Base-by-base conservation (phyloP, 1,140 invertebrate genomes). In the Pseudomyrmex concolor region DNA sequence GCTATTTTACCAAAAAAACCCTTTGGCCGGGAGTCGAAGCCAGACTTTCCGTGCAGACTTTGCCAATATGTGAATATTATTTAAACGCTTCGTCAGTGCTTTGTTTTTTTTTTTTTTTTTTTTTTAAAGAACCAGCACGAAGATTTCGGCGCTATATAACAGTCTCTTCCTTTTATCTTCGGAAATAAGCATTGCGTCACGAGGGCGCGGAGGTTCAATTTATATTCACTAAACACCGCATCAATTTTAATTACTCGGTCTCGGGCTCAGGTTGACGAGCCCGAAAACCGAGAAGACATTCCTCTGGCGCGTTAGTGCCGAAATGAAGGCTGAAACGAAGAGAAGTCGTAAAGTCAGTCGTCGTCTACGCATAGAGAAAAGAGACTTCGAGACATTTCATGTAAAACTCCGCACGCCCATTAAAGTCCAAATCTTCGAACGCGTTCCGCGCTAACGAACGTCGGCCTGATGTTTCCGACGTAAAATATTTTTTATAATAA, bases 221-320 rank as follows among this genome's bases (percentile, higher is more conserved):
- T 80, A 80, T 55, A 71, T 80, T 80, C 66, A 48, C 43, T 78
- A 70, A 78, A 71, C 22, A 45, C 64, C 43, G 71, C 86, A 85
- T 88, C 77, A 85, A 88, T 89, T 88, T 89, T 89, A 89, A 89
- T 89, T 89, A 88, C 71, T 89, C 73, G 15, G 45, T 59, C 34
- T 34, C 83, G 48, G 71, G 77, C 81, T 34, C 80, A 45, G 67
- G 43, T 89, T 76, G 84, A 84, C 55, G 74, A 70, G 88, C 57
- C 57, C 63, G 54, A 48, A 48, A 70, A 54, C 84, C 71, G 34
- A 7, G 59, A 68, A 83, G 67, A 80, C 80, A 78, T 85, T 88
- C 54, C 34, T 82, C 87, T 86, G 72, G 22, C 83, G 60, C 51
- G 81, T 60, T 84, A 60, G 87, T 83, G 83, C 76, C 74, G 70